Evolutionary conservation across 2,888 invertebrate species (phyloP), one percentile per base, ranked within the genome.

Genomic region (Hirtodrosophila cameraria): DNA sequence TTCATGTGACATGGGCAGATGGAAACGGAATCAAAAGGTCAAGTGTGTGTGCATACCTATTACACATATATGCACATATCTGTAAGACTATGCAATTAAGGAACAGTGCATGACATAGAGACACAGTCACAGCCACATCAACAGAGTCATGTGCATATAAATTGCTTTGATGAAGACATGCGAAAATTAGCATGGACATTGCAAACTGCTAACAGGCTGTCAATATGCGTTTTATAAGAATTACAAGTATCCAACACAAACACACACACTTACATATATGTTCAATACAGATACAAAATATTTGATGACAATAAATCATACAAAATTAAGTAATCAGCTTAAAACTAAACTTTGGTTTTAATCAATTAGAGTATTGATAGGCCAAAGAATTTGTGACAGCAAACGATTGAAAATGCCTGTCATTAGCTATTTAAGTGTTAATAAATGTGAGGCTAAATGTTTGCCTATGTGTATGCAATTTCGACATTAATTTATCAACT

Each of bases 131-230:
- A 23, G 5, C 46, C 1, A 20, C 25, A 33, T 6, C 6, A 27
- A 41, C 3, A 27, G 39, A 27, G 13, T 48, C 15, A 28, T 83
- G 75, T 71, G 86, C 81, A 72, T 76, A 64, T 55, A 67, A 76
- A 86, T 83, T 67, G 84, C 86, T 62, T 86, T 80, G 68, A 75
- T 83, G 58, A 59, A 86, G 63, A 70, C 79, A 83, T 67, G 84
- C 84, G 54, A 80, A 67, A 75, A 59, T 67, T 15, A 69, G 49
- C 69, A 55, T 57, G 61, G 55, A 68, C 69, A 69, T 31, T 39
- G 50, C 50, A 60, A 42, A 41, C 54, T 74, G 69, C 43, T 67
- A 69, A 74, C 43, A 25, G 25, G 42, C 48, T 31, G 73, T 20
- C 30, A 15, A 43, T 27, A 59, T 33, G 12, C 27, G 30, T 20